Conservation (phyloP, 1,140 invertebrate genomes). For the Trichonephila clavipes region DNA sequence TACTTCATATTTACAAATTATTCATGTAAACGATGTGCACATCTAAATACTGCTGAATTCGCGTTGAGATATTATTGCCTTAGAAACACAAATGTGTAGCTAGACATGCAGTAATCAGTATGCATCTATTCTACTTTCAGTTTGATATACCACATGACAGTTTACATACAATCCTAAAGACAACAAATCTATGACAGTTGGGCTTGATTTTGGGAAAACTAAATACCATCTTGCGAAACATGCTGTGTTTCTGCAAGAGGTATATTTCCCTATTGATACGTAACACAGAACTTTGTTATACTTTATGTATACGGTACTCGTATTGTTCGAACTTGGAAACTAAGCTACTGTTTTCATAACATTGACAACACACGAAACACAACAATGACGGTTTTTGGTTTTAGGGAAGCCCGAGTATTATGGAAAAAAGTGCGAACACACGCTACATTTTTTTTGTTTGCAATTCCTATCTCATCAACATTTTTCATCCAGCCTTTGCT, state of each 20-base stretch:
- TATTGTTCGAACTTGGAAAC: slow-evolving; percentile 75
- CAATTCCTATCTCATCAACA: not conserved
- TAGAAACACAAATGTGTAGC: slow-evolving; percentile 56
- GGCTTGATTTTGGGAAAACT: slow-evolving; percentile 66
- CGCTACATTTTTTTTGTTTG: slow-evolving; percentile 28
- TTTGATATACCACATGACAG: slow-evolving; percentile 46
- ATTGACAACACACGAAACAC: slow-evolving; percentile 65
- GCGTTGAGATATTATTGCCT: slow-evolving; percentile 42
- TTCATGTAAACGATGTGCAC: slow-evolving; percentile 35
- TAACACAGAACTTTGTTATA: slow-evolving; percentile 69
- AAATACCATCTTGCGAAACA: slow-evolving; percentile 41
- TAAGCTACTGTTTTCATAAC: slow-evolving; percentile 70
- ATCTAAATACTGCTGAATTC: slow-evolving; percentile 51
- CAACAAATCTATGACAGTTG: slow-evolving; percentile 64
- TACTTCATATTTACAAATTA: not conserved
- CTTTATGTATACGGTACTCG: slow-evolving; percentile 74
- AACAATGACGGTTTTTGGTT: slow-evolving; percentile 62
- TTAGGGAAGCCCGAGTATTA: slow-evolving; percentile 71
- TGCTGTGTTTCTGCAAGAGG: slow-evolving; percentile 33
- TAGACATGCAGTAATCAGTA: slow-evolving; percentile 52
- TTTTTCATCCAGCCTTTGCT: slow-evolving; percentile 14
- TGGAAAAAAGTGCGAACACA: slow-evolving; percentile 53
- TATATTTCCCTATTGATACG: slow-evolving; percentile 65
- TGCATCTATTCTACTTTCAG: slow-evolving; percentile 53
- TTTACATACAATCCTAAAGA: slow-evolving; percentile 1